Percentiles rank a stretch among this genome's conserved stretches.
phyloP scores from a whole-genome alignment of 2,113 vertebrate genomes.

The Acrocephalus kingi region DNA sequence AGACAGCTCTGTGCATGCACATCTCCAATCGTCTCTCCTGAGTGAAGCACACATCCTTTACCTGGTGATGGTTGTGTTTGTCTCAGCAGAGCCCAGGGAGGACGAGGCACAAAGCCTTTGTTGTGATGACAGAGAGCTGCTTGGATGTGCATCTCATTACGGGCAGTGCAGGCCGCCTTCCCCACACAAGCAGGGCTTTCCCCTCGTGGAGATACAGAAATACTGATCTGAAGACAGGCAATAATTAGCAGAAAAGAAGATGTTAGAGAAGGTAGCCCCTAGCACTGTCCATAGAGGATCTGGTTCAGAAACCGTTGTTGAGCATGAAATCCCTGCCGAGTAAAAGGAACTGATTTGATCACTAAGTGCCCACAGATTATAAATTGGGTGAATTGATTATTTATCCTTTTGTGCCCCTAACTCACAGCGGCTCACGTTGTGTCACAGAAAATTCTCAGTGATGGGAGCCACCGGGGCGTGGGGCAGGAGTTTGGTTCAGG shows the following conservation, averaged over 20 bases:
- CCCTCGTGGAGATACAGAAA: background rate
- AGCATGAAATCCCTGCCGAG: background rate
- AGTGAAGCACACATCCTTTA: background rate
- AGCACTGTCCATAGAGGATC: background rate
- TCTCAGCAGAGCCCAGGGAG: background rate
- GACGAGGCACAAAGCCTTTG: background rate
- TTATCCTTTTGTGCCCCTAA: background rate
- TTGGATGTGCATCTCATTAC: background rate
- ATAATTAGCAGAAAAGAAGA: background rate
- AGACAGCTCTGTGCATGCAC: background rate
- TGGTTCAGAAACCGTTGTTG: background rate
- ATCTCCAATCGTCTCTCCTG: background rate
- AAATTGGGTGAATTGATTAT: background rate
- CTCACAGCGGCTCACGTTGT: fast-evolving
- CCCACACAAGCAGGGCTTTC: background rate
- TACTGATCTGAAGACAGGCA: background rate
- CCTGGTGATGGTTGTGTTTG: background rate
- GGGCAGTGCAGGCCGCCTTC: background rate
- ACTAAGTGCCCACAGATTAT: background rate
- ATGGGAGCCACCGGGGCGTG: background rate
- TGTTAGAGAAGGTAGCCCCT: background rate
- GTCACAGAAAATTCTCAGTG: background rate
- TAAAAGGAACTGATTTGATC: background rate
- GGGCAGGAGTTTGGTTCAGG: background rate
- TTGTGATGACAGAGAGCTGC: background rate